Conservation (phyloP, 2,113 vertebrate genomes). For the Arizona elegans region DNA sequence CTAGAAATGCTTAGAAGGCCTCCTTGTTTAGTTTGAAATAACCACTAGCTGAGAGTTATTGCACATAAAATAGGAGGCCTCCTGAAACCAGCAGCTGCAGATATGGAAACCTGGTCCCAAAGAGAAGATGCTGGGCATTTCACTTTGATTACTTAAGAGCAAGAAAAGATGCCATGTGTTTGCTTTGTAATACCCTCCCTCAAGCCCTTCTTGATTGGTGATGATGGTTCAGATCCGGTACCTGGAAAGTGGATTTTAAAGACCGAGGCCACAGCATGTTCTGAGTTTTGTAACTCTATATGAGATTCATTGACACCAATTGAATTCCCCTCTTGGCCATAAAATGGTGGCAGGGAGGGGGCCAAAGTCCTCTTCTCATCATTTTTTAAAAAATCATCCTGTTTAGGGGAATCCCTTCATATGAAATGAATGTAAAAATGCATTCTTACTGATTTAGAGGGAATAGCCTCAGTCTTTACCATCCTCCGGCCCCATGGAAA, state of each 20-base stretch:
- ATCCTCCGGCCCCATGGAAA: not conserved
- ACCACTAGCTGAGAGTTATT: not conserved
- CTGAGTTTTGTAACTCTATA: not conserved
- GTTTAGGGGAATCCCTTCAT: not conserved
- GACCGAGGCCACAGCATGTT: not conserved
- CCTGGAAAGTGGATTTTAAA: not conserved
- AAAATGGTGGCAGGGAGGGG: not conserved
- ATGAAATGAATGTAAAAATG: not conserved
- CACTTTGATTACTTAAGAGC: not conserved
- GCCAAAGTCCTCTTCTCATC: not conserved
- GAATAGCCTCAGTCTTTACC: not conserved
- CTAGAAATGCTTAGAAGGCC: not conserved
- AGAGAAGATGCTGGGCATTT: not conserved
- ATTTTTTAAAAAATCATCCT: not conserved
- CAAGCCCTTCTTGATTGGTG: not conserved
- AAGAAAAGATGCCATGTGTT: not conserved
- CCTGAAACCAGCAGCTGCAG: not conserved
- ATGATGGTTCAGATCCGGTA: not conserved
- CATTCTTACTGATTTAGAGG: not conserved
- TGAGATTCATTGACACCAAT: not conserved
- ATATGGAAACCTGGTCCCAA: not conserved
- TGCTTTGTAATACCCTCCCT: not conserved
- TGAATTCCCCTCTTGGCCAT: not conserved
- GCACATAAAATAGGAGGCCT: not conserved
- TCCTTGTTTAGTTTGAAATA: not conserved